These are phyloP conservation scores for Nebria salina DNA, from an alignment of 2,888 invertebrate species.

Conservation along the genomic window DNA sequence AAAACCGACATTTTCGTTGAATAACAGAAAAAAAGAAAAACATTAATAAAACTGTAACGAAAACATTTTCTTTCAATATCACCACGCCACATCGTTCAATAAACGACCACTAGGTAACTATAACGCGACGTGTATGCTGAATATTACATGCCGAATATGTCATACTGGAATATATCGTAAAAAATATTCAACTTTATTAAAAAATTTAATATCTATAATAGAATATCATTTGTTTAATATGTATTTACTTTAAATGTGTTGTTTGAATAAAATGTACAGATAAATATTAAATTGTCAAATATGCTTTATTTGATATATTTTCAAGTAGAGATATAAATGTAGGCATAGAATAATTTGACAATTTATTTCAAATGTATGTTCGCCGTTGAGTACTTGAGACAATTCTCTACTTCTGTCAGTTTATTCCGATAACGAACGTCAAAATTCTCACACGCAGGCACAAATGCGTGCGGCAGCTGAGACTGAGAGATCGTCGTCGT, in stretches of 20 bases:
- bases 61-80: conserved; percentile 42
- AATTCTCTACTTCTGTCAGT: neutral
- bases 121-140: neutral
- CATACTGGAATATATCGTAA: neutral
- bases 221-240: too few relatives aligned
- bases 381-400: neutral
- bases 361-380: neutral
- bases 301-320: too few relatives aligned
- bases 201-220: too few relatives aligned
- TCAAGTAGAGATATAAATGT: too few relatives aligned
- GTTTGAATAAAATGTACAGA: too few relatives aligned
- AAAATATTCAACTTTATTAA: neutral
- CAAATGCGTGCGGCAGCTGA: neutral
- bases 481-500: neutral
- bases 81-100: neutral
- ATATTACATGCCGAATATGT: neutral
- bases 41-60: conserved; percentile 27
- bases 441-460: neutral
- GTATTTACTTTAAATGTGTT: too few relatives aligned
- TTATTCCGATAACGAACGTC: neutral
- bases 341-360: neutral
- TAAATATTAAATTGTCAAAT: too few relatives aligned
- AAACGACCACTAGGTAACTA: neutral
- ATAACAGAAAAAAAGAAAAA: conserved; percentile 8
- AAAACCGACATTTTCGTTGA: conserved; percentile 6